Evolutionary conservation across 2,888 invertebrate genomes (phyloP), one percentile per base, ranked within the genome.

Genomic region (Capitulum mitella): DNA sequence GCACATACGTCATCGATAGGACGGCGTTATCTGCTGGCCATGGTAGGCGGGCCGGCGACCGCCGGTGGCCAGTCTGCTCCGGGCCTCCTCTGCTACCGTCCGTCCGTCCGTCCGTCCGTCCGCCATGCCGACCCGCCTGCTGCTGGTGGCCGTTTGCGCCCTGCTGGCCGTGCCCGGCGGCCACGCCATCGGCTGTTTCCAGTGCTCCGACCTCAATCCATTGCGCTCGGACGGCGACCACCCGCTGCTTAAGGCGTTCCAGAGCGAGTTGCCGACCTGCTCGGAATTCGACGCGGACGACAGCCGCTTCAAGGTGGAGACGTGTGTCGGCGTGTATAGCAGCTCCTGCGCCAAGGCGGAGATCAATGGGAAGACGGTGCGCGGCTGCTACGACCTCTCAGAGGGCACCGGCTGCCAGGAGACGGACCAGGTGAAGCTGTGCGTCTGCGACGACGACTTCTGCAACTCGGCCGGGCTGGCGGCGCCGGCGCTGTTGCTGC

Each of bases 401-500:
- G 8, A 12, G 10, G n/a, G 29, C n/a, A n/a, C n/a, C n/a, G n/a
- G n/a, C 58, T 58, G 58, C 29, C 6, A 8, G n/a, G 10, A 5
- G 8, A 10, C n/a, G 5, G 58, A 58, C n/a, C 29, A n/a, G 29
- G 10, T 58, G 29, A 29, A 29, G 3, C 5, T 1, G 22, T 34
- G 64, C 14, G 6, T 40, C 70, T 70, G 70, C 40, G 40, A 37
- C 10, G 26, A 26, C 10, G 70, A 40, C 70, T 70, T 34, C 34
- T 64, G 64, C 64, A 64, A 64, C 70, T 29, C 37, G 6, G 70
- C 70, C 40, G 70, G 70, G 8, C 37, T 64, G 64, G 19, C 64
- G 32, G 16, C 64, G 64, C 37, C 70, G 37, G 6, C 70, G 26
- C 22, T 70, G 70, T 40, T 70, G 70, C 58, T 58, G 58, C 37